Evolutionary conservation across 2,113 vertebrate species (phyloP).

Genomic region (Narcine bancroftii): DNA sequence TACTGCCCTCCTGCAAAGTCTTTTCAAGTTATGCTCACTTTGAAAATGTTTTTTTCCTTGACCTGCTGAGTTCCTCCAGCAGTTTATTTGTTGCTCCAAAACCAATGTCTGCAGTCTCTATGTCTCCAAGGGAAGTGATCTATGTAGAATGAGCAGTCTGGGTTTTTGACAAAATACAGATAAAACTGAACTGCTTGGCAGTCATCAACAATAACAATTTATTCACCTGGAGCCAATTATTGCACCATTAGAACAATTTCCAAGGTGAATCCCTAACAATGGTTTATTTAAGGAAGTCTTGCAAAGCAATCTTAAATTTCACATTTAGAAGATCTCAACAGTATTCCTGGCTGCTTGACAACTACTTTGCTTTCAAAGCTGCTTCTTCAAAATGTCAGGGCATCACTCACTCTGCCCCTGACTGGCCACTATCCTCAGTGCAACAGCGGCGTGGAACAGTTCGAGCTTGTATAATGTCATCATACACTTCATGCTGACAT

Average conservation of each 20-base stretch:
- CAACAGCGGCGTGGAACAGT: background rate
- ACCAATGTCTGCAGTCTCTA: no score
- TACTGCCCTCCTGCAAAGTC: no score
- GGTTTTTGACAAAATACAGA: background rate
- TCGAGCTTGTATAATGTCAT: conserved; percentile 33
- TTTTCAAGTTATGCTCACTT: no score
- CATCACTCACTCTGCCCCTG: conserved; percentile 33
- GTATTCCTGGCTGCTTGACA: background rate
- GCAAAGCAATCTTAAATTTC: background rate
- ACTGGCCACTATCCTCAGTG: conserved; percentile 23
- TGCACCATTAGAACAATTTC: background rate
- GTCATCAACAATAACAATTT: background rate
- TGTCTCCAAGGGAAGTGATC: background rate
- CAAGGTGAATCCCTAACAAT: background rate
- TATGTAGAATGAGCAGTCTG: background rate
- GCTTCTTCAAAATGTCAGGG: conserved; percentile 21
- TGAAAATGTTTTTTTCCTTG: no score
- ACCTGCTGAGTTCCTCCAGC: no score
- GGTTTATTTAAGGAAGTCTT: background rate
- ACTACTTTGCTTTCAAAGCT: conserved; percentile 13
- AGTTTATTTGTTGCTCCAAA: no score
- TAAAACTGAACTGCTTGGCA: background rate
- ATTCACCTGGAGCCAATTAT: background rate
- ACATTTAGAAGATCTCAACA: background rate
- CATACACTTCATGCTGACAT: conserved; percentile 18